A percentile compares a stretch with the other conserved stretches of the same genome.
Conservation (phyloP, 2,113 vertebrate genomes). For the Protobothrops mucrosquamatus region DNA sequence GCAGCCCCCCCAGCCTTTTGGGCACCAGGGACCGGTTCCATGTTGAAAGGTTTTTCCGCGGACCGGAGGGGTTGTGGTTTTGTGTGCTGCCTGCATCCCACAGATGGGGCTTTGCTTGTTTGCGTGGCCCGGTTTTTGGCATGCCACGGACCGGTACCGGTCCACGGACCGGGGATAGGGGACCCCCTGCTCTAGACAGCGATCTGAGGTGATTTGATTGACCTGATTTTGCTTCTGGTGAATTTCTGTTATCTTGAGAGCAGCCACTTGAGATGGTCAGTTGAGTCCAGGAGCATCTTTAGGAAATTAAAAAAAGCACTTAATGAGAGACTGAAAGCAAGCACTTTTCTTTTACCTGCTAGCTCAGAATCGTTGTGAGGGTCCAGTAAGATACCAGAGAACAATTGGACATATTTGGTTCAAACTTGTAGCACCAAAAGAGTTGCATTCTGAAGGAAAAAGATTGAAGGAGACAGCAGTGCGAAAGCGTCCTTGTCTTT, state of each 20-base stretch:
- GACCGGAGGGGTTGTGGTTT: too few relatives aligned
- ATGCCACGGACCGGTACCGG: too few relatives aligned
- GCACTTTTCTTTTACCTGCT: neutral
- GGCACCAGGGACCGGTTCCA: too few relatives aligned
- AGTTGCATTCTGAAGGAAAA: neutral
- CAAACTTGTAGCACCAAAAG: too few relatives aligned
- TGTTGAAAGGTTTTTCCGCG: too few relatives aligned
- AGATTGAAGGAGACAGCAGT: neutral
- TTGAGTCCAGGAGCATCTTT: neutral
- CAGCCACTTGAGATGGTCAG: neutral
- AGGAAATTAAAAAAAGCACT: neutral
- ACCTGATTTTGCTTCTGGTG: too few relatives aligned
- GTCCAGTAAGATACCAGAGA: too few relatives aligned
- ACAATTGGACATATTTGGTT: neutral
- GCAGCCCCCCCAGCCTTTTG: too few relatives aligned
- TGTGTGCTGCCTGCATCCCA: too few relatives aligned
- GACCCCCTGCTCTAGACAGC: neutral
- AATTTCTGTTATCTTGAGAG: neutral
- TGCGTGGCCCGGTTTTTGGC: too few relatives aligned
- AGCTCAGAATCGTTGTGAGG: neutral
- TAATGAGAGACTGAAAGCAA: neutral
- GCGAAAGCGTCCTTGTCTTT: neutral
- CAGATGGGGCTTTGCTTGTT: too few relatives aligned
- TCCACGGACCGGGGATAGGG: too few relatives aligned
- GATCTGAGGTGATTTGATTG: neutral